These are phyloP conservation scores for Germaria angustata DNA, from an alignment of 2,888 invertebrate genomes.

Conservation along the genomic window DNA sequence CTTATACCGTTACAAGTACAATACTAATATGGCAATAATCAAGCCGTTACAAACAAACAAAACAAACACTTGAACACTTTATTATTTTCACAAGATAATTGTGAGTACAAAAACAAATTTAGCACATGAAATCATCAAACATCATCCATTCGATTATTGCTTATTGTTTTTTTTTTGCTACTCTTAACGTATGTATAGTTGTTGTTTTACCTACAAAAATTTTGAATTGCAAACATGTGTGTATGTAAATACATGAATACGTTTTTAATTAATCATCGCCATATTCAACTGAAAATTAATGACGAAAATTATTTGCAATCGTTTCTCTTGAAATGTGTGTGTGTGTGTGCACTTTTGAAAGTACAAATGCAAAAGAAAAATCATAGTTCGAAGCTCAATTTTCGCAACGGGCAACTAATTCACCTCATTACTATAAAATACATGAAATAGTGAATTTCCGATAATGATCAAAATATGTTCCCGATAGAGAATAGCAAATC, in stretches of 20 bases:
- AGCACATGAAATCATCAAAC: slow-evolving; percentile 41
- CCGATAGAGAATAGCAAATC: too few species aligned
- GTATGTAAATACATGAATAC: too few species aligned
- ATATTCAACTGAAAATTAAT: slow-evolving; percentile 34
- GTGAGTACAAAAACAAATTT: slow-evolving; percentile 5
- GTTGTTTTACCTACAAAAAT: neutral
- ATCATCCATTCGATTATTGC: slow-evolving; percentile 3
- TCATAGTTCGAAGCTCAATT: too few species aligned
- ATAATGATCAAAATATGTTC: too few species aligned
- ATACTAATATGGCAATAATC: neutral
- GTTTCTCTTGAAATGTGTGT: neutral
- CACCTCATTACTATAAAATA: too few species aligned
- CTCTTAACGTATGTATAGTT: too few species aligned
- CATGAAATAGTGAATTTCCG: too few species aligned
- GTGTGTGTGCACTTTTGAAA: neutral
- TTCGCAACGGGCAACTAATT: too few species aligned
- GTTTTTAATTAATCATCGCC: slow-evolving; percentile 33
- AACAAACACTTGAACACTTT: neutral
- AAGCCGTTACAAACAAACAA: neutral
- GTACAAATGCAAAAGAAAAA: neutral
- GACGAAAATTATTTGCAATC: slow-evolving; percentile 11
- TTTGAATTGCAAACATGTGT: neutral
- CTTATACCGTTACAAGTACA: slow-evolving; percentile 27
- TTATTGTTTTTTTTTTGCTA: neutral
- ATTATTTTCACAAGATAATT: slow-evolving; percentile 14